Evolutionary conservation across 2,797 vertebrate genomes (phyloP).

Genomic region (Parotocinclus haroldoi): DNA sequence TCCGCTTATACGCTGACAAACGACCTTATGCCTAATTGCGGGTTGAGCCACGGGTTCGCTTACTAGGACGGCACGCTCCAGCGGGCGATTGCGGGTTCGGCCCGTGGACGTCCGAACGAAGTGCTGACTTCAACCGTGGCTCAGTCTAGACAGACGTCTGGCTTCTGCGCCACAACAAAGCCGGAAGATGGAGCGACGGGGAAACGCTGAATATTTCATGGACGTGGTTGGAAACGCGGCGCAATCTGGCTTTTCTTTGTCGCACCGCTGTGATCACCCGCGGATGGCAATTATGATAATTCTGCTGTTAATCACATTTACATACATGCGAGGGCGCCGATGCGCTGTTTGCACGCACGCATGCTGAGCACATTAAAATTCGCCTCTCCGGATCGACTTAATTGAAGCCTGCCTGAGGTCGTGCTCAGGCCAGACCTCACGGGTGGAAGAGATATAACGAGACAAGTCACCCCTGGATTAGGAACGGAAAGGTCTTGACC

Average conservation of each 20-base stretch:
- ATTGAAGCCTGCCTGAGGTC: conserved; percentile 53
- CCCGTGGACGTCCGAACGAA: too few relatives aligned
- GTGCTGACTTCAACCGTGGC: too few relatives aligned
- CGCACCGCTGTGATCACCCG: conserved; percentile 61
- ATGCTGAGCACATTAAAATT: conserved; percentile 60
- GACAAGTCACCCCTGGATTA: too few relatives aligned
- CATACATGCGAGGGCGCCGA: conserved; percentile 62
- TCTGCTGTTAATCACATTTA: conserved; percentile 75
- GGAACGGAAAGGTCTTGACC: too few relatives aligned
- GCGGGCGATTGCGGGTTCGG: too few relatives aligned
- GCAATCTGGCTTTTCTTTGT: conserved; percentile 61
- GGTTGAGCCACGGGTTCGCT: too few relatives aligned
- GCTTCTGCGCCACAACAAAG: not conserved
- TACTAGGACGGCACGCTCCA: too few relatives aligned
- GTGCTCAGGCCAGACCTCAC: conserved; percentile 32
- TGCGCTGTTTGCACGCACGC: conserved; percentile 56
- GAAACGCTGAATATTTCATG: conserved; percentile 43
- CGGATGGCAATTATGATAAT: conserved; percentile 72
- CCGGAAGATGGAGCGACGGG: not conserved
- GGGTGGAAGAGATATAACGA: not conserved
- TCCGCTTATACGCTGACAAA: conserved; percentile 48
- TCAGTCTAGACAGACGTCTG: too few relatives aligned
- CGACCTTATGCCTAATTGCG: not conserved
- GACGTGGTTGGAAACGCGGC: conserved; percentile 59
- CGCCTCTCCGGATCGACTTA: conserved; percentile 57